Evolutionary conservation across 2,888 invertebrate species (phyloP), one percentile per base, ranked within the genome.

Genomic region (Pelosia muscerda): DNA sequence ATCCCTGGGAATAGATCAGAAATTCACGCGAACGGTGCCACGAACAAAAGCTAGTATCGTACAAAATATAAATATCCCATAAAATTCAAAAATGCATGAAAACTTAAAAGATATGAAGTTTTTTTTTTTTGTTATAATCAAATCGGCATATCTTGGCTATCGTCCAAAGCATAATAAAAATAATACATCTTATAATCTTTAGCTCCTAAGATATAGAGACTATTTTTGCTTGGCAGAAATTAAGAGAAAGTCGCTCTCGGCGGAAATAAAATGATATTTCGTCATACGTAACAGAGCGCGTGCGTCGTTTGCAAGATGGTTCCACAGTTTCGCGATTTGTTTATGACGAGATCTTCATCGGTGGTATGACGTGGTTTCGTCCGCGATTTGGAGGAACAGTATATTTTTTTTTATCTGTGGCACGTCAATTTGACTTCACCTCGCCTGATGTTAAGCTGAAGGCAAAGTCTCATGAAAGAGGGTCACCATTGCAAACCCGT

Each of bases 231-330:
- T 66, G 59, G 8, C 3, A 23, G 6, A n/a, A 1, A 15, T n/a
- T 38, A 28, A 82, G 81, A 71, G 81, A 81, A 81, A 81, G 81
- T 74, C 62, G 31, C 15, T 38, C 73, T 75, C 63, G 28, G 72
- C 74, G 74, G 81, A 81, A 75, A 82, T 77, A 73, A 74, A 68
- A 25, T 71, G 66, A 68, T 61, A 76, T 78, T 75, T 81, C 83
- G 79, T 76, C 81, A 78, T 73, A 81, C 74, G 11, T 70, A 69
- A 79, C 25, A 38, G 58, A 57, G 66, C 55, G 55, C 11, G n/a
- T 49, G n/a, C 28, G 58, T 34, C 56, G 61, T 49, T 60, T 63
- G 34, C 34, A 66, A 28, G 62, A 31, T 57, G 42, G 54, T 63
- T 67, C 58, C 53, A 22, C n/a, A 58, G 19, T 63, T 63, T 58